phyloP scores from a whole-genome alignment of 2,113 vertebrate genomes.

The Aleadryas rufinucha region DNA sequence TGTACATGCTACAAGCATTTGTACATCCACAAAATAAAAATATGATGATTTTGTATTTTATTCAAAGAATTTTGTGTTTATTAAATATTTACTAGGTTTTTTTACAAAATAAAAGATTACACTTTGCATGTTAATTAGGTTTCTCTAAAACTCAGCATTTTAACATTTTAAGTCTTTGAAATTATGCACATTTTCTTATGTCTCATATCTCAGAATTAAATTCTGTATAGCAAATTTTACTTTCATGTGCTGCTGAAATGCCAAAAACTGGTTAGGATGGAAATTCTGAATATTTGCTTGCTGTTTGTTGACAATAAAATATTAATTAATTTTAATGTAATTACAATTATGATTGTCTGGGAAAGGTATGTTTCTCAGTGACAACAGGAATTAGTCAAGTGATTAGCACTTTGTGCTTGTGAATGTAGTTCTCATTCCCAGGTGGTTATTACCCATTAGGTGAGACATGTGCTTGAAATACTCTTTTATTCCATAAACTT shows the following conservation, averaged over 20 bases:
- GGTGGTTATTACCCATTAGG: not conserved
- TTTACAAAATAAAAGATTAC: not conserved
- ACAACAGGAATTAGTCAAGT: constrained; percentile 58
- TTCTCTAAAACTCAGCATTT: constrained; percentile 53
- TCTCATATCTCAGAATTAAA: constrained; percentile 31
- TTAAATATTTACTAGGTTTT: not conserved
- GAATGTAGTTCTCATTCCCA: not conserved
- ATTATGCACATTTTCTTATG: constrained; percentile 1
- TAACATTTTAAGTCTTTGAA: constrained; percentile 39
- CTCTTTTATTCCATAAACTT: constrained; percentile 3
- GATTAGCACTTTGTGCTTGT: constrained; percentile 22
- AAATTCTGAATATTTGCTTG: constrained; percentile 14
- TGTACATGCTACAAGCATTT: not conserved
- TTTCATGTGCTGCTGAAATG: constrained; percentile 18
- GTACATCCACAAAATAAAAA: not conserved
- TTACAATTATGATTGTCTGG: constrained; percentile 47
- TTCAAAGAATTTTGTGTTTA: not conserved
- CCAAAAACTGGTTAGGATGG: not conserved
- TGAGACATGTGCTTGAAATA: constrained; percentile 21
- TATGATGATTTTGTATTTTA: not conserved
- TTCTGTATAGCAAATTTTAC: constrained; percentile 20
- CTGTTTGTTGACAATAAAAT: constrained; percentile 37
- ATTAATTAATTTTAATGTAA: constrained; percentile 40
- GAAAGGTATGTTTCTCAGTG: constrained; percentile 17
- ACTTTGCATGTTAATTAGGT: not conserved